A percentile compares a stretch with the other conserved stretches of the same genome.
Conservation (phyloP, 2,888 invertebrate species). For the Stenchaetothrips biformis region DNA sequence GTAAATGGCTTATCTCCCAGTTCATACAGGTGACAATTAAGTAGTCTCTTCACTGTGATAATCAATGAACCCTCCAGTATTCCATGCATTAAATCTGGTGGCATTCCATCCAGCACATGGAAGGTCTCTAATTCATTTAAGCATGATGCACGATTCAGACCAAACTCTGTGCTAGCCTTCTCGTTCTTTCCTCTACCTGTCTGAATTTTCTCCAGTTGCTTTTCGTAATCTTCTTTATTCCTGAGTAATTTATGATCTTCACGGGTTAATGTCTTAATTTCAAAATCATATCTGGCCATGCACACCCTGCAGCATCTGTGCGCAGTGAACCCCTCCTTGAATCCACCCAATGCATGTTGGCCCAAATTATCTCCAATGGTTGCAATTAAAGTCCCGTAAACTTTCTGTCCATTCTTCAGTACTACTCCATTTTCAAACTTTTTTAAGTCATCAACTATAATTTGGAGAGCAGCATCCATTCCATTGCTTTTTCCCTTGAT, state of each 20-base stretch:
- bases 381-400: slow-evolving; percentile 9
- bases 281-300: neutral
- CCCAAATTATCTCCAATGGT: slow-evolving; percentile 20
- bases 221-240: neutral
- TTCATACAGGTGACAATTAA: neutral
- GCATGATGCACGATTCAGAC: neutral
- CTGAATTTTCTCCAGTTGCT: neutral
- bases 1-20: neutral
- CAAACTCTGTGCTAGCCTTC: neutral
- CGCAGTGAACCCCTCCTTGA: slow-evolving; percentile 1
- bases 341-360: neutral
- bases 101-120: neutral
- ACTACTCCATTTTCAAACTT: neutral
- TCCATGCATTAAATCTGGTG: neutral
- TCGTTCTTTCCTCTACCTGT: neutral
- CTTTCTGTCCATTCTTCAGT: neutral
- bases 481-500: neutral
- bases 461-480: neutral
- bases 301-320: neutral
- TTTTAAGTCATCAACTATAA: neutral
- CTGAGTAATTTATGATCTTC: neutral
- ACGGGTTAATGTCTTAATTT: neutral
- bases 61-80: neutral
- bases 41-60: neutral
- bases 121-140: neutral